Evolutionary conservation across 2,888 invertebrate species (phyloP), one percentile per base, ranked within the genome.

Genomic region (Exocentrus adspersus): DNA sequence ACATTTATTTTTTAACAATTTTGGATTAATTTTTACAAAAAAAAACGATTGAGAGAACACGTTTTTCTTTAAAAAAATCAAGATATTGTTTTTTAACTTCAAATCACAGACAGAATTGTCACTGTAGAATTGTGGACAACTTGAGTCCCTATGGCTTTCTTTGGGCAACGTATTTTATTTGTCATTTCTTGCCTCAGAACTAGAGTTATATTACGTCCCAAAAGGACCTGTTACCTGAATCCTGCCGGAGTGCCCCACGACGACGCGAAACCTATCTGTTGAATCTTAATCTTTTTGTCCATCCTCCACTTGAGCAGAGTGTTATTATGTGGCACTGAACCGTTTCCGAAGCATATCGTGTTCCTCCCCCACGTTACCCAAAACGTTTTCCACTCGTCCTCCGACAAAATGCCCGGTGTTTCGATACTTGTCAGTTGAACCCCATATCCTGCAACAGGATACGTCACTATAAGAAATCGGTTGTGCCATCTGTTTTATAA

Each of bases 351-450:
- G 0, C 86, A 83, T 12, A 89, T 79, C 7, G 84, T 79, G 0
- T 87, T 87, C 0, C 86, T 86, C 62, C 88, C 88, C 89, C 89
- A 89, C 79, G 87, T 87, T n/a, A 89, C 84, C 89, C 89, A 89
- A 84, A 88, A 89, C 0, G 88, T 87, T 64, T 86, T 85, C 85
- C 88, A 89, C 0, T 86, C 82, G 24, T 64, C 85, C 67, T 86
- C 85, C 0, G 87, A 87, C 17, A 89, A 83, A 5, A 85, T 84
- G 53, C 85, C 85, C 0, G 87, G 87, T 28, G 88, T 88, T 58
- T 86, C 84, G 0, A 85, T 85, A 64, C 86, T 87, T 14, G 86
- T 85, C 56, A 89, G 77, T 69, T 88, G 89, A 9, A 89, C 87
- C 37, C 88, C 88, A 73, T 88, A 88, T 0, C 87, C 89, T 89